These are phyloP conservation scores for Gadus macrocephalus DNA, from an alignment of 2,113 vertebrate species.

Conservation along the genomic window DNA sequence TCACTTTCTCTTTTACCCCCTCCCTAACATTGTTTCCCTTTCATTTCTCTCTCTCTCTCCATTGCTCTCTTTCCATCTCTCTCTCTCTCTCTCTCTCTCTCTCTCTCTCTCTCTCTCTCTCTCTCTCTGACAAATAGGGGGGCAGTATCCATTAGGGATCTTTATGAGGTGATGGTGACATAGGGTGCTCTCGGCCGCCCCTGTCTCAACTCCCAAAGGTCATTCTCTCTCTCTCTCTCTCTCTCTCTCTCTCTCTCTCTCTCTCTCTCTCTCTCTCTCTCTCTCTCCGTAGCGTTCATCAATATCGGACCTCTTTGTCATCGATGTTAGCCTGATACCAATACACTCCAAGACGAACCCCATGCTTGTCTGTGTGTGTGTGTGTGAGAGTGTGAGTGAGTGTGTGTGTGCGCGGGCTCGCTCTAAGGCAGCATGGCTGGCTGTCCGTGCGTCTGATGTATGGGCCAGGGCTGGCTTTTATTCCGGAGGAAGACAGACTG, in stretches of 20 bases:
- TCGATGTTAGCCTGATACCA: constrained; percentile 15
- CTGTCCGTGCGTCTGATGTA: constrained; percentile 53
- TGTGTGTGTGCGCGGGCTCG: constrained; percentile 12
- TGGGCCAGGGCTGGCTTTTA: constrained; percentile 63
- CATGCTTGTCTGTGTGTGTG: constrained; percentile 15
- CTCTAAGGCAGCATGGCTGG: constrained; percentile 7
- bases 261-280: constrained; percentile 31
- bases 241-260: constrained; percentile 26
- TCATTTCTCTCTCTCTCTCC: constrained; percentile 27
- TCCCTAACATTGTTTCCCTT: not conserved
- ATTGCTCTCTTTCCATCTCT: constrained; percentile 41
- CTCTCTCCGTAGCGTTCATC: constrained; percentile 9
- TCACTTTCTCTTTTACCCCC: constrained; percentile 51
- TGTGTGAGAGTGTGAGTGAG: not conserved
- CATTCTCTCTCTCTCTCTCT: constrained; percentile 26
- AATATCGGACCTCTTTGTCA: constrained; percentile 54
- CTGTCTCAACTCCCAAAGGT: constrained; percentile 41
- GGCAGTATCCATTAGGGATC: constrained; percentile 62
- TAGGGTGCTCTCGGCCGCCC: constrained; percentile 49
- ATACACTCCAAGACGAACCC: constrained; percentile 7
- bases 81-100: constrained; percentile 49
- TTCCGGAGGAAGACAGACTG: constrained; percentile 50
- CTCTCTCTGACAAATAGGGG: constrained; percentile 61
- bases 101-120: constrained; percentile 63
- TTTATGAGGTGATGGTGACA: constrained; percentile 72